Evolutionary conservation across 2,888 invertebrate genomes (phyloP).

Genomic region (Dynastes tityus): DNA sequence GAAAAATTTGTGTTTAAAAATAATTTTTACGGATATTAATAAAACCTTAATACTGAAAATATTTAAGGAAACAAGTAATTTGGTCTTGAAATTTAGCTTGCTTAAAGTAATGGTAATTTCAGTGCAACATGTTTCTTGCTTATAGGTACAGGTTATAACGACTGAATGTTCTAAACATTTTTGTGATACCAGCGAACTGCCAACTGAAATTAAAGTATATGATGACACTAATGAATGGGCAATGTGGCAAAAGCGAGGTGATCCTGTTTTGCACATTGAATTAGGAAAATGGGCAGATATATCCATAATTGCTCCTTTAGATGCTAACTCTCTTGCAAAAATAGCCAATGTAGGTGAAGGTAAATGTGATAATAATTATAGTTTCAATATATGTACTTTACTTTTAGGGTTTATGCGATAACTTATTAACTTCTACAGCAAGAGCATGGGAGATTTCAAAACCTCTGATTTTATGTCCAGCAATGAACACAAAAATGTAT

Average conservation of each 20-base stretch:
- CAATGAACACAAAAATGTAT: constrained; percentile 99
- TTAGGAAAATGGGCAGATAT: constrained; percentile 96
- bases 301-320: constrained; percentile 93
- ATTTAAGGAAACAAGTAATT: too few relatives aligned
- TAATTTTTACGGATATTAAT: too few relatives aligned
- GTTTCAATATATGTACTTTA: constrained; percentile 28
- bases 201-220: constrained; percentile 73
- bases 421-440: constrained; percentile 90
- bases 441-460: constrained; percentile 92
- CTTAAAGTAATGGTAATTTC: not conserved
- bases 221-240: constrained; percentile 92
- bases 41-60: too few relatives aligned
- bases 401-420: constrained; percentile 89
- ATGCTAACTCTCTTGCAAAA: constrained; percentile 97
- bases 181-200: constrained; percentile 76
- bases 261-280: constrained; percentile 96
- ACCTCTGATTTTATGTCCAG: constrained; percentile 94
- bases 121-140: too few relatives aligned
- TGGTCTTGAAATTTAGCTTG: too few relatives aligned
- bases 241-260: constrained; percentile 89
- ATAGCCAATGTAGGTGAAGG: constrained; percentile 81
- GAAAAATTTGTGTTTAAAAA: too few relatives aligned
- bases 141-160: constrained; percentile 81
- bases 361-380: not conserved
- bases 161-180: constrained; percentile 92